Percentiles rank a stretch among this genome's conserved stretches.
These are phyloP conservation scores for Cylindroiulus punctatus DNA, from an alignment of 2,888 invertebrate species.

Conservation along the genomic window DNA sequence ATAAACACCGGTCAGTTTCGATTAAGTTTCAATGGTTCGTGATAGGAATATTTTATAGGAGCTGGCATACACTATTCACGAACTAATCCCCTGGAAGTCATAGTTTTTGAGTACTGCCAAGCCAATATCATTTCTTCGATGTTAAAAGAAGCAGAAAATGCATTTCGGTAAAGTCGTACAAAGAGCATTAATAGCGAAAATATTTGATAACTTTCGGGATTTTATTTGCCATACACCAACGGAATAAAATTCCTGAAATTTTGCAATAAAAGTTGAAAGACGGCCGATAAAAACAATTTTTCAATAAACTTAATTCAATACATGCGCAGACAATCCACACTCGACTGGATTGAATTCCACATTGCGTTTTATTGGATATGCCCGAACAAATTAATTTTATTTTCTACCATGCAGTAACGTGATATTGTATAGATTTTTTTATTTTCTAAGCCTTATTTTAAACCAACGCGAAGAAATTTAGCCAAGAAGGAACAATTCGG, in stretches of 20 bases:
- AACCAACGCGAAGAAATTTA: neutral
- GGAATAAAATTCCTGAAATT: constrained; percentile 21
- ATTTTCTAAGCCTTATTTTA: neutral
- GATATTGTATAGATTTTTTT: neutral
- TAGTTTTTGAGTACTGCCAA: neutral
- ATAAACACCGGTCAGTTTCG: constrained; percentile 28
- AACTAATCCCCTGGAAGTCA: neutral
- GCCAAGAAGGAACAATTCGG: too few relatives aligned
- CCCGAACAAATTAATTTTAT: neutral
- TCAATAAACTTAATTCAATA: constrained; percentile 16
- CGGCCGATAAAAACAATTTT: neutral
- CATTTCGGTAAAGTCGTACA: neutral
- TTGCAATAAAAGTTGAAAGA: constrained; percentile 14
- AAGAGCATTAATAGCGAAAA: constrained; percentile 12
- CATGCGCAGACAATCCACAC: neutral
- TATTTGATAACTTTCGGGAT: constrained; percentile 19
- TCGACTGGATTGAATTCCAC: neutral
- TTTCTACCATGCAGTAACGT: neutral
- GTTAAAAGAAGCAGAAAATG: constrained; percentile 14
- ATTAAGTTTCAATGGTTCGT: constrained; percentile 23
- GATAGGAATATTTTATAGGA: neutral
- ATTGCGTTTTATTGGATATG: neutral
- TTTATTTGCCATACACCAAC: neutral
- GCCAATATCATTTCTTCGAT: neutral
- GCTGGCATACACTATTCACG: neutral